phyloP scores from a whole-genome alignment of 2,113 vertebrate species.

The Lepus timidus region DNA sequence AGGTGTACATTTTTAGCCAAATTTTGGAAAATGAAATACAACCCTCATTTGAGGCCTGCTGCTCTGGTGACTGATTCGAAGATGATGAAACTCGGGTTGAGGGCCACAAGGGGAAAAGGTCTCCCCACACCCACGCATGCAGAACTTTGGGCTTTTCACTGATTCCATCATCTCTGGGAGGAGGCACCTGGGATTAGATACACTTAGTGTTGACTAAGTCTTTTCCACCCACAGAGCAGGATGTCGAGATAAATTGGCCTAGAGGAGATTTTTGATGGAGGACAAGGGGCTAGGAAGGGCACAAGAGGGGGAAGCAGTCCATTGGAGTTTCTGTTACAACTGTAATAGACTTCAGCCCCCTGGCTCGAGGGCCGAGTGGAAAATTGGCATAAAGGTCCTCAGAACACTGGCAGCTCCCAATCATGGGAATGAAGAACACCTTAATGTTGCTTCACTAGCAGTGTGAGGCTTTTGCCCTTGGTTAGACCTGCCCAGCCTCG shows the following conservation, averaged over 20 bases:
- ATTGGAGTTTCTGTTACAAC: neutral
- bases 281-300: neutral
- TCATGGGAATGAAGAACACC: neutral
- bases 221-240: neutral
- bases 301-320: neutral
- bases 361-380: neutral
- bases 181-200: neutral
- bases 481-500: neutral
- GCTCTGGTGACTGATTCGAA: neutral
- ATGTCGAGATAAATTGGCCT: constrained; percentile 5
- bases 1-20: neutral
- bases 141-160: neutral
- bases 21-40: neutral
- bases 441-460: neutral
- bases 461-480: neutral
- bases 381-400: neutral
- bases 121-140: neutral
- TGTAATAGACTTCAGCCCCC: neutral
- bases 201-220: neutral
- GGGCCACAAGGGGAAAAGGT: neutral
- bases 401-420: neutral
- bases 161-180: neutral
- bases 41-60: neutral
- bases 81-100: constrained; percentile 26
- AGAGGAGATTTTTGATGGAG: neutral